Conservation (phyloP, 2,797 vertebrate genomes). For the Sternotherus odoratus region DNA sequence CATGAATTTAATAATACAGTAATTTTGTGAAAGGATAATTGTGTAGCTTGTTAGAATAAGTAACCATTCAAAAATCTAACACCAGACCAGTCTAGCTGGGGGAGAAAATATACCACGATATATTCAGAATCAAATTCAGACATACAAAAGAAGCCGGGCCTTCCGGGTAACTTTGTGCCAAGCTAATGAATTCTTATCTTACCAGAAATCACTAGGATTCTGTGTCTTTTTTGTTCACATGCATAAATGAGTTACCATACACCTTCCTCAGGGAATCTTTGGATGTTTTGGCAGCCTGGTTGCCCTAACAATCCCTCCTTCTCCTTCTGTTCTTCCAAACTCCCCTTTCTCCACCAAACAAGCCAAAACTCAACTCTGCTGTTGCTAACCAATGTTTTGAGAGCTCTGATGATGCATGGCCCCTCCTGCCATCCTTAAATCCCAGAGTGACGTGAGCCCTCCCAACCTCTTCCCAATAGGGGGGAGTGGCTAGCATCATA, state of each 20-base stretch:
- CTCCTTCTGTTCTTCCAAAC: not conserved
- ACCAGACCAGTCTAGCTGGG: not conserved
- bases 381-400: not conserved
- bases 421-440: not conserved
- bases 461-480: not conserved
- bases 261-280: slow-evolving; percentile 17
- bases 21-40: not conserved
- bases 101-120: not conserved
- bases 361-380: not conserved
- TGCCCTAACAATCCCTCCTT: not conserved
- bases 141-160: not conserved
- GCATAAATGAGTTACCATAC: not conserved
- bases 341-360: not conserved
- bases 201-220: not conserved
- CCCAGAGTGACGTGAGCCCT: not conserved
- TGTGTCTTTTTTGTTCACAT: not conserved
- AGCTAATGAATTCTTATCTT: not conserved
- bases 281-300: not conserved
- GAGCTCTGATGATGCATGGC: not conserved
- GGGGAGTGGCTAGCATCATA: not conserved
- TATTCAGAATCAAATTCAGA: not conserved
- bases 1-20: not conserved
- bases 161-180: not conserved
- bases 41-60: slow-evolving; percentile 2
- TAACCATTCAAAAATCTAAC: not conserved